These are phyloP conservation scores for Crax fasciolata DNA, from an alignment of 2,797 vertebrate genomes.

Conservation along the genomic window DNA sequence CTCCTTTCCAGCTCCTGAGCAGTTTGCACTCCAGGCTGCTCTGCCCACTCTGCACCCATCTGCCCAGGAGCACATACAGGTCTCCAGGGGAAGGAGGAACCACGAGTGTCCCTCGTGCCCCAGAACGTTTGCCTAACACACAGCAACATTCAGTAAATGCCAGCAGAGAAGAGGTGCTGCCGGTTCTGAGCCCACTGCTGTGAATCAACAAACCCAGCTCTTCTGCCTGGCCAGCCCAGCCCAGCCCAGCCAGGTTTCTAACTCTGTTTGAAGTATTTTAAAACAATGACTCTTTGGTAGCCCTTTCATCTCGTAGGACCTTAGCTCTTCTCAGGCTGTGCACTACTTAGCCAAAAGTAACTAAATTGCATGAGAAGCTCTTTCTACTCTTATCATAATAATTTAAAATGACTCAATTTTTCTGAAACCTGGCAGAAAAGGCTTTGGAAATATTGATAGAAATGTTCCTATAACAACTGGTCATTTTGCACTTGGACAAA, in stretches of 20 bases:
- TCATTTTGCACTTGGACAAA: background rate
- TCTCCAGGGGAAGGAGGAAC: background rate
- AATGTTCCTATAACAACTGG: background rate
- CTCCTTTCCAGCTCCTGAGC: background rate
- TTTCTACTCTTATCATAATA: background rate
- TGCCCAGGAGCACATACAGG: background rate
- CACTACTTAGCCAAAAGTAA: background rate
- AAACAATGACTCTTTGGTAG: background rate
- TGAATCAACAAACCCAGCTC: background rate
- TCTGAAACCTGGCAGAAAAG: background rate
- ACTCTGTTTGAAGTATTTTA: background rate
- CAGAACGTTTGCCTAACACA: background rate
- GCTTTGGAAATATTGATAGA: background rate
- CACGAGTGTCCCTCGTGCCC: background rate
- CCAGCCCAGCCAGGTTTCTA: background rate
- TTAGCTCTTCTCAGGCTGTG: background rate
- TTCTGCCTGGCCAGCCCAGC: background rate
- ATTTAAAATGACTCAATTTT: background rate
- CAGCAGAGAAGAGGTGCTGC: background rate
- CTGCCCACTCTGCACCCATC: background rate
- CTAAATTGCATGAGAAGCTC: background rate
- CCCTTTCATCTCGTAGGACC: background rate
- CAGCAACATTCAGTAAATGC: background rate
- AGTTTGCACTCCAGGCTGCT: background rate
- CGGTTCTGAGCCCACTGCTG: background rate